Evolutionary conservation across 2,797 vertebrate genomes (phyloP).

Genomic region (Acanthurus lineatus): DNA sequence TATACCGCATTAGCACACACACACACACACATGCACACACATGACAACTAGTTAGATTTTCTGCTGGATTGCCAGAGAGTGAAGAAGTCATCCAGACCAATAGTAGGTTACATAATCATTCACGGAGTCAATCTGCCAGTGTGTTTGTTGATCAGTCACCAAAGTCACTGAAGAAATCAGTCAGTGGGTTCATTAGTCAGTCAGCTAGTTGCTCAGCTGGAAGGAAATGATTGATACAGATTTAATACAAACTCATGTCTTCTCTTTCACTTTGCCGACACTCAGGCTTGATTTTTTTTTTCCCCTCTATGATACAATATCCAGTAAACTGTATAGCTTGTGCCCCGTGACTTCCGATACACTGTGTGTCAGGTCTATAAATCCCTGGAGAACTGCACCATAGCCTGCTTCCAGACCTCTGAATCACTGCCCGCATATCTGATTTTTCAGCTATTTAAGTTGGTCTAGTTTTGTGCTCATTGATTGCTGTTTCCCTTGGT

Average conservation of each 20-base stretch:
- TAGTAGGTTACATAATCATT: conserved; percentile 47
- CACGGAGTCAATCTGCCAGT: conserved; percentile 38
- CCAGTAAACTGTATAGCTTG: conserved; percentile 11
- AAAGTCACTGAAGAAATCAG: conserved; percentile 38
- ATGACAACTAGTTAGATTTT: neutral
- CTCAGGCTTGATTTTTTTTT: conserved; percentile 10
- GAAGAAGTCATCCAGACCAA: conserved; percentile 43
- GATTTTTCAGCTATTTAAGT: conserved; percentile 14
- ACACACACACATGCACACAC: conserved; percentile 26
- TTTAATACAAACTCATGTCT: conserved; percentile 27
- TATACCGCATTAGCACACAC: conserved; percentile 49
- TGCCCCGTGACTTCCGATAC: conserved; percentile 41
- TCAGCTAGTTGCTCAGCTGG: conserved; percentile 51
- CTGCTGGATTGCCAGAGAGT: neutral
- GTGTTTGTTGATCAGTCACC: conserved; percentile 54
- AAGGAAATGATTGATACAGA: conserved; percentile 40
- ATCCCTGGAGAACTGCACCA: conserved; percentile 22
- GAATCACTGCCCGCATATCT: conserved; percentile 19
- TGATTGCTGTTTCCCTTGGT: neutral
- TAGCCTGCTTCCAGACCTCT: conserved; percentile 17
- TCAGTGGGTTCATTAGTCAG: conserved; percentile 53
- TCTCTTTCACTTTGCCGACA: conserved; percentile 12
- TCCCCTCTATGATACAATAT: conserved; percentile 26
- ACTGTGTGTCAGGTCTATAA: conserved; percentile 27
- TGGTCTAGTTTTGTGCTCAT: conserved; percentile 17